A percentile compares a stretch with the other conserved stretches of the same genome.
phyloP scores from a whole-genome alignment of 2,797 vertebrate genomes.

The Pteronotus mesoamericanus region DNA sequence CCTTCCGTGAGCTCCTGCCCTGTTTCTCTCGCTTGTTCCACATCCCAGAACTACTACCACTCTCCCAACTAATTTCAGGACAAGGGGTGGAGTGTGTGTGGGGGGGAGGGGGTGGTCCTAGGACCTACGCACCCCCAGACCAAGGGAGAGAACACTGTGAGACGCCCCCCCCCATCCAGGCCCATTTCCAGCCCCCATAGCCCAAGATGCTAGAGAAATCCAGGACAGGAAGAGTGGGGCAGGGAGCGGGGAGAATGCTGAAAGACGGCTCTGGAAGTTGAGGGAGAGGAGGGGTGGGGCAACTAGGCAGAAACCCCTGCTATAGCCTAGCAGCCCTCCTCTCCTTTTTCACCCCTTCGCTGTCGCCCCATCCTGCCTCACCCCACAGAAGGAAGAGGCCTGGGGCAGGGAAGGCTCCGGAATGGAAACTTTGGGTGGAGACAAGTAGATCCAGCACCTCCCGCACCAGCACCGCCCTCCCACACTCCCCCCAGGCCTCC shows the following conservation, averaged over 20 bases:
- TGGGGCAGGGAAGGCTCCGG: neutral
- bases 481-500: neutral
- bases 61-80: neutral
- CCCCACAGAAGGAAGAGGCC: neutral
- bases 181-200: neutral
- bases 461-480: too few relatives aligned
- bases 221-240: neutral
- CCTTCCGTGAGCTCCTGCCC: neutral
- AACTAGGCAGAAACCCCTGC: neutral
- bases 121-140: neutral
- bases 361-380: neutral
- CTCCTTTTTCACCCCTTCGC: neutral
- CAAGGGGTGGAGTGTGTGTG: too few relatives aligned
- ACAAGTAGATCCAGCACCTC: neutral
- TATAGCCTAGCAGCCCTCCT: neutral
- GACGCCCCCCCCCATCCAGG: neutral
- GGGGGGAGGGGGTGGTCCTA: neutral
- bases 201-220: neutral
- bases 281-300: neutral
- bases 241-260: neutral
- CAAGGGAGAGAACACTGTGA: neutral
- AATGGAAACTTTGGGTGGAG: neutral
- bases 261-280: neutral
- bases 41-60: neutral
- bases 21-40: neutral